These are phyloP conservation scores for Pseudorectes ferrugineus DNA, from an alignment of 2,113 vertebrate genomes.

Conservation along the genomic window DNA sequence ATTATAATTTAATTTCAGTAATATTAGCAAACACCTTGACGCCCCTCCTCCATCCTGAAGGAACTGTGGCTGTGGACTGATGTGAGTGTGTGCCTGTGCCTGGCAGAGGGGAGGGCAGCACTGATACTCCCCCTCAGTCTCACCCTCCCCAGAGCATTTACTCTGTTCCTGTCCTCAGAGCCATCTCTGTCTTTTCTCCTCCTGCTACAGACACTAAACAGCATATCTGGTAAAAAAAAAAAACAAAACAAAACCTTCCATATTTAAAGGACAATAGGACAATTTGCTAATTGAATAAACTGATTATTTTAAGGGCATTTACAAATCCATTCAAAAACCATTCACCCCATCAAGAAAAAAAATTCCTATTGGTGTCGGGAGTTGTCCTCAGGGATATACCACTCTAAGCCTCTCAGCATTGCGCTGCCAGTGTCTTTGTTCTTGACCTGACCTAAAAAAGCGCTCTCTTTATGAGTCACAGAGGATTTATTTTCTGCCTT, in stretches of 20 bases:
- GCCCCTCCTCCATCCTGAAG: not conserved
- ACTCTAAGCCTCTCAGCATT: slow-evolving; percentile 42
- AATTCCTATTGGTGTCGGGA: slow-evolving; percentile 15
- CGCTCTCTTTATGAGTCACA: slow-evolving; percentile 52
- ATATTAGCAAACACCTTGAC: not conserved
- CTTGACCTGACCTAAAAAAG: slow-evolving; percentile 67
- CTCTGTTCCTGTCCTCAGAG: not conserved
- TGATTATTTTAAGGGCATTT: slow-evolving; percentile 5
- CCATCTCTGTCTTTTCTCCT: not conserved
- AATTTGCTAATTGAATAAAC: not conserved
- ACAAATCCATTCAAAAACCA: not conserved
- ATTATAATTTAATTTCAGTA: not conserved
- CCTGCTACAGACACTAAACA: not conserved
- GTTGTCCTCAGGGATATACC: slow-evolving; percentile 30
- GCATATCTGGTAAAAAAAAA: not conserved
- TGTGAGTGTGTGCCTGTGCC: not conserved
- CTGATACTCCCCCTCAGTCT: not conserved
- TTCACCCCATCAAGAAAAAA: not conserved
- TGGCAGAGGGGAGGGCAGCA: not conserved
- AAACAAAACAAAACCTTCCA: not conserved
- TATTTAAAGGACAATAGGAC: slow-evolving; percentile 1
- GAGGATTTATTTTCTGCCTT: slow-evolving; percentile 62
- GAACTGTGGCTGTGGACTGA: not conserved
- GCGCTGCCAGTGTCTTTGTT: slow-evolving; percentile 50
- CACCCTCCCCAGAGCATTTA: not conserved